Percentiles rank a stretch among this genome's conserved stretches.
phyloP scores from a whole-genome alignment of 2,113 vertebrate genomes.

The Ammospiza caudacuta region DNA sequence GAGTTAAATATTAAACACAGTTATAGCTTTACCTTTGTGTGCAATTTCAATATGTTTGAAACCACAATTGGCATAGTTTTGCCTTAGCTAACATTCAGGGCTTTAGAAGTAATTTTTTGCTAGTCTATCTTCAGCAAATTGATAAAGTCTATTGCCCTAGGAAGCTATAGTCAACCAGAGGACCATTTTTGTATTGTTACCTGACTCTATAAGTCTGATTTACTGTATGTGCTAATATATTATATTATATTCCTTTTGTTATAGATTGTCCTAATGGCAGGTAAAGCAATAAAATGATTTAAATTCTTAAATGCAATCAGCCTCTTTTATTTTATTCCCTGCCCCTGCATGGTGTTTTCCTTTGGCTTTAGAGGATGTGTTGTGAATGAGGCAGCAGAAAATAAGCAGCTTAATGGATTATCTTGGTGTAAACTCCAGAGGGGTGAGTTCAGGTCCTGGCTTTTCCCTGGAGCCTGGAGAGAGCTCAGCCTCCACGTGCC shows the following conservation, averaged over 20 bases:
- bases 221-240: constrained; percentile 90
- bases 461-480: not conserved
- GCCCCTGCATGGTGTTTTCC: not conserved
- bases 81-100: constrained; percentile 84
- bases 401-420: not conserved
- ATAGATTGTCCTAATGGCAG: constrained; percentile 95
- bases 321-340: constrained; percentile 10
- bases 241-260: constrained; percentile 90
- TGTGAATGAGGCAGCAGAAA: not conserved
- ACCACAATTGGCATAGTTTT: constrained; percentile 80
- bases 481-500: not conserved
- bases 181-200: constrained; percentile 92
- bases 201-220: constrained; percentile 87
- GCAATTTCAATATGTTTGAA: constrained; percentile 74
- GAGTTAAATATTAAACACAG: constrained; percentile 75
- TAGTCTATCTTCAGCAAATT: constrained; percentile 77
- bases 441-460: not conserved
- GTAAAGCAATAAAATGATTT: constrained; percentile 97
- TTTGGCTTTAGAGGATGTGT: not conserved
- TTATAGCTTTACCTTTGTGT: constrained; percentile 80
- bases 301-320: constrained; percentile 80
- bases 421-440: not conserved
- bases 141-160: constrained; percentile 75
- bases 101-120: constrained; percentile 76
- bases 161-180: constrained; percentile 84